A percentile compares a stretch with the other conserved stretches of the same genome.
These are phyloP conservation scores for Argyrosomus japonicus DNA, from an alignment of 2,113 vertebrate genomes.

Conservation along the genomic window DNA sequence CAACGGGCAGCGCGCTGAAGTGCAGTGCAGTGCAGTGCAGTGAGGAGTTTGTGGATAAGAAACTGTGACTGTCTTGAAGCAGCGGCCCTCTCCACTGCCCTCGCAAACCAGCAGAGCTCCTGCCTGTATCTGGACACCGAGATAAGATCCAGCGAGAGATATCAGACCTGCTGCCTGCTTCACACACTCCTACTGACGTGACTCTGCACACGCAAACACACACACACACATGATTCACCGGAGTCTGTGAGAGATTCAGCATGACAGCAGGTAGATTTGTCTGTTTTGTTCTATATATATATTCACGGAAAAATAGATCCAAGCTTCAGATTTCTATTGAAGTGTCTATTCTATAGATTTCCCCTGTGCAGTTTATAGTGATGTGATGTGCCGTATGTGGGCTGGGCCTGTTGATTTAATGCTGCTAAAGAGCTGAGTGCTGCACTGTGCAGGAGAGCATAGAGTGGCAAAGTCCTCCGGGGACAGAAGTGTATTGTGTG, in stretches of 20 bases:
- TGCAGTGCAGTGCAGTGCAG: conserved; percentile 45
- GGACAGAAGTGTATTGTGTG: conserved; percentile 57
- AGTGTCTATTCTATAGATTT: conserved; percentile 63
- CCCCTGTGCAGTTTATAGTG: conserved; percentile 62
- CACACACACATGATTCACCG: conserved; percentile 30
- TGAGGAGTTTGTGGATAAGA: conserved; percentile 62
- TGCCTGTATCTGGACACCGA: conserved; percentile 72
- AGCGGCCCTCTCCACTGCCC: conserved; percentile 63
- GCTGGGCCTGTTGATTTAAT: conserved; percentile 74
- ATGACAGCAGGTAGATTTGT: conserved; percentile 42
- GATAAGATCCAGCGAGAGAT: conserved; percentile 77
- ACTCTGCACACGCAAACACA: conserved; percentile 40
- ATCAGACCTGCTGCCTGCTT: conserved; percentile 56
- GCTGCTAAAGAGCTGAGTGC: conserved; percentile 74
- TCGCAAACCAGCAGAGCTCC: conserved; percentile 67
- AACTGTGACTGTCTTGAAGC: conserved; percentile 64
- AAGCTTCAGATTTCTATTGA: conserved; percentile 45
- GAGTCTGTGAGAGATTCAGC: conserved; percentile 14
- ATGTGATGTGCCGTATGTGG: conserved; percentile 61
- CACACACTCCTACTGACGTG: conserved; percentile 54
- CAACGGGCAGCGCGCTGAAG: conserved; percentile 36
- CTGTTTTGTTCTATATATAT: conserved; percentile 15
- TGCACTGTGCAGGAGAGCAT: conserved; percentile 69
- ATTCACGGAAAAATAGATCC: conserved; percentile 1
- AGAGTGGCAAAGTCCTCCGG: conserved; percentile 66